Evolutionary conservation across 2,888 invertebrate genomes (phyloP), one percentile per base, ranked within the genome.

Genomic region (Cephus pulcher): DNA sequence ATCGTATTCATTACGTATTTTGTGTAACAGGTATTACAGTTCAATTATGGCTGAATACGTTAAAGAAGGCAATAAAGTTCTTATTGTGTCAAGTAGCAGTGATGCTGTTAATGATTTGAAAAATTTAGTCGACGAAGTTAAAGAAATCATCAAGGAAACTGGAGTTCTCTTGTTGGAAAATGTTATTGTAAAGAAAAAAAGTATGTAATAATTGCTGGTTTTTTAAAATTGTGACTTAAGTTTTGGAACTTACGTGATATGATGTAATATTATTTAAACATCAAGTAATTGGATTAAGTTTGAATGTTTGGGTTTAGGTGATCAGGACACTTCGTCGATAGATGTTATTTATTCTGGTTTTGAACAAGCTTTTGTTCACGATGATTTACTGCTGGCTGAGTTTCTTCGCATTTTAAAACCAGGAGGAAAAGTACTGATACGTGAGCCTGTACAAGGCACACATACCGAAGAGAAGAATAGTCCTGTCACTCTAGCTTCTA

Each of bases 401-500:
- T 90, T 94, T 32, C 89, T 95, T 33, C 94, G 93, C 86, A 87
- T 95, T 32, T 91, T 95, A 9, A 95, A 94, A 88, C 95, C 95
- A 1, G 93, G 92, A 80, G 96, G 95, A 15, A 93, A 91, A 85
- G 82, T 96, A 9, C 88, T 94, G 76, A 82, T 95, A 34, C 92
- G 92, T 80, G 93, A 94, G 84, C 89, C 91, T 75, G 88, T 92
- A 12, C 87, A 89, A 3, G 84, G 84, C 15, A 82, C 89, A 30
- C 82, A 81, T 40, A 79, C 80, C 3, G 76, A 78, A n/a, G 78
- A 82, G 32, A 80, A 73, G 69, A 40, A 35, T 15, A 37, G 77
- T 33, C 86, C 82, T 69, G 92, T 93, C 56, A 88, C 90, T 85
- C 84, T 90, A 69, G 88, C 90, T 32, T 93, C 93, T 69, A 89